Conservation (phyloP, 2,888 invertebrate species). For the Xiphydria camelus region DNA sequence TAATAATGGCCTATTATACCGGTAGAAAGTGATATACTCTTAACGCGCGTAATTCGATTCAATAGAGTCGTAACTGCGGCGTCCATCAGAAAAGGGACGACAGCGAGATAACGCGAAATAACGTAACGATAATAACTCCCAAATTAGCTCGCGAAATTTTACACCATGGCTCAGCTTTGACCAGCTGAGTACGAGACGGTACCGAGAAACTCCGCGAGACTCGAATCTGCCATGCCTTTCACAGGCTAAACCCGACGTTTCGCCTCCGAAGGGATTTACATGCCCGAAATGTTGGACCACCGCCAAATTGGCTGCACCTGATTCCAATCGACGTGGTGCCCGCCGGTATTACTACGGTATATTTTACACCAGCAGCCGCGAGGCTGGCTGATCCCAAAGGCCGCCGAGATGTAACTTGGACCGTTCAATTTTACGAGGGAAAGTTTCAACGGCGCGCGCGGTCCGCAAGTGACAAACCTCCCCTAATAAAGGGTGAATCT, state of each 20-base stretch:
- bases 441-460: slow-evolving; percentile 38
- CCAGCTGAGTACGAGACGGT: too few species aligned
- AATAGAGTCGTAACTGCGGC: too few species aligned
- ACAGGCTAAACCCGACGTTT: not conserved
- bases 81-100: too few species aligned
- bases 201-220: too few species aligned
- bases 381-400: slow-evolving; percentile 24
- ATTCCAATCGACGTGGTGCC: slow-evolving; percentile 44
- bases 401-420: slow-evolving; percentile 31
- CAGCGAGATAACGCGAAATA: too few species aligned
- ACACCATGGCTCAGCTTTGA: too few species aligned
- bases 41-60: too few species aligned
- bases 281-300: slow-evolving; percentile 40
- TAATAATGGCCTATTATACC: too few species aligned
- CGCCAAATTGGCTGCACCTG: slow-evolving; percentile 52
- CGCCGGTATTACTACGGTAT: slow-evolving; percentile 36
- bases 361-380: slow-evolving; percentile 42
- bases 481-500: not conserved
- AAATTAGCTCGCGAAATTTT: too few species aligned
- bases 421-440: slow-evolving; percentile 45
- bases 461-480: not conserved
- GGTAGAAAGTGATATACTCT: too few species aligned
- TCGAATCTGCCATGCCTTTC: too few species aligned
- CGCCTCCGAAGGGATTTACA: slow-evolving; percentile 28
- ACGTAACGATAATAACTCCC: too few species aligned